Base-by-base conservation (phyloP, 2,888 invertebrate species). In the Cinara cedri region DNA sequence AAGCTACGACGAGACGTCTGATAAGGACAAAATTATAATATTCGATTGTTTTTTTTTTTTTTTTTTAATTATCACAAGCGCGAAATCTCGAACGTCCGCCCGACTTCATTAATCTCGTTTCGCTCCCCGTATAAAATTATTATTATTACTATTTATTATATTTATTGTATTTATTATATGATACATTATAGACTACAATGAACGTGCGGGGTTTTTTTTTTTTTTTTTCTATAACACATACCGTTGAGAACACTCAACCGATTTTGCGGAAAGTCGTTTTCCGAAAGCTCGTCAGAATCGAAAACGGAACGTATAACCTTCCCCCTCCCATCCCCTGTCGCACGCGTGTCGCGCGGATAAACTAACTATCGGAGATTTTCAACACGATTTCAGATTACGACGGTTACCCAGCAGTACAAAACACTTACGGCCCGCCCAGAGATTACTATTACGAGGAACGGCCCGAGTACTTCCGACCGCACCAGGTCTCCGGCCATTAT, bases 401-500 rank as follows among this genome's bases (percentile, higher is more conserved):
- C 13, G 24, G 24, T 21, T 26, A 49, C 14, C 19, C n/a, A 16
- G 49, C n/a, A 16, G 49, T 16, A 6, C 26, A 62, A 14, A 72
- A 72, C 26, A 34, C 60, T 49, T 72, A 72, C 11, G 72, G 72
- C 0, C 72, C 62, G 0, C 62, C 49, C 19, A n/a, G 14, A 26
- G 63, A 75, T 24, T 63, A 51, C 16, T 65, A 75, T 24, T 63
- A 75, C 42, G 74, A 74, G 6, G 74, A 74, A 49, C 42, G 62
- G 11, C 63, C 60, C 1, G 62, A 74, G 46, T 63, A 74, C 51
- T 74, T 26, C 21, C n/a, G 34, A 16, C 72, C 60, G n/a, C 26
- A 46, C 13, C 60, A 62, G 11, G 26, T 34, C 34, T 34, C n/a
- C 14, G 14, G 24, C 8, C 42, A 21, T 21, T 10, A 62, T 44